phyloP scores from a whole-genome alignment of 2,797 vertebrate species.

The Danio albolineatus region DNA sequence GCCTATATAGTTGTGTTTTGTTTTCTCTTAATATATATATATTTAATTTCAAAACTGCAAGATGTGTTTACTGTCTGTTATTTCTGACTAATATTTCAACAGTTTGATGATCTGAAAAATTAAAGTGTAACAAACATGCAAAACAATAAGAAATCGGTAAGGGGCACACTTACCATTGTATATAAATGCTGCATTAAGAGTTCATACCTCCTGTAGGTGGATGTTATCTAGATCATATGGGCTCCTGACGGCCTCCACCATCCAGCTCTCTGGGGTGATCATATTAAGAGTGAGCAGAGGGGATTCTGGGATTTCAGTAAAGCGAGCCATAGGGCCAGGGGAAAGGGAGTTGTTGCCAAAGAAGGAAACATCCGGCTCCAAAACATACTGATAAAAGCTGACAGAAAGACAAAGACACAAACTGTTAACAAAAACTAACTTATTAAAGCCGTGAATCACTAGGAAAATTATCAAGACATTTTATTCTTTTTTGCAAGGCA shows the following conservation, averaged over 20 bases:
- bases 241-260: conserved; percentile 91
- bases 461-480: not conserved
- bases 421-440: not conserved
- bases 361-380: conserved; percentile 88
- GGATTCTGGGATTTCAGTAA: conserved; percentile 91
- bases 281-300: conserved; percentile 93
- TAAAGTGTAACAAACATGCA: not conserved
- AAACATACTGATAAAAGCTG: conserved; percentile 95
- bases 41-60: too few relatives aligned
- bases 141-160: not conserved
- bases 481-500: not conserved
- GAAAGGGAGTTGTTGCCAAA: conserved; percentile 81
- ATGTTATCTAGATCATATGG: conserved; percentile 96
- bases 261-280: conserved; percentile 96
- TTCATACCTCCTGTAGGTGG: conserved; percentile 89
- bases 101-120: too few relatives aligned
- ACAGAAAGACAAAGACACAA: not conserved
- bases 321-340: conserved; percentile 86
- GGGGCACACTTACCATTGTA: not conserved
- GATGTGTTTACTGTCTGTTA: too few relatives aligned
- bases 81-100: too few relatives aligned
- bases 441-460: not conserved
- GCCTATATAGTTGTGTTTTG: too few relatives aligned
- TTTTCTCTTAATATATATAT: too few relatives aligned
- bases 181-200: not conserved